Conservation (phyloP, 2,888 invertebrate species). For the Physocephala rufipes region DNA sequence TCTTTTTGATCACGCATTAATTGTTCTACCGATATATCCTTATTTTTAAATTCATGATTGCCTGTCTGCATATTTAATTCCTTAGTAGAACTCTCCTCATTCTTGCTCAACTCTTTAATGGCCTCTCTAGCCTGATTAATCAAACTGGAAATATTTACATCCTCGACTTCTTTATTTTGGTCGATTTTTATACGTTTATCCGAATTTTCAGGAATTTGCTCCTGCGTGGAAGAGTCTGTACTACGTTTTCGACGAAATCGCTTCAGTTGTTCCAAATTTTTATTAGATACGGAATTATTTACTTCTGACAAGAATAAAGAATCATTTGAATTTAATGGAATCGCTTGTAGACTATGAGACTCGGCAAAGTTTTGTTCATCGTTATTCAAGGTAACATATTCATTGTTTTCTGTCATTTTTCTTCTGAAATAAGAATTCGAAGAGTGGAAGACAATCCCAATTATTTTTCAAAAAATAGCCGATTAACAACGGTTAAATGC, state of each 20-base stretch:
- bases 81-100: background rate
- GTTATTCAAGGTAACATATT: background rate
- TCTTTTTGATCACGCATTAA: conserved; percentile 4
- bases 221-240: background rate
- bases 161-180: background rate
- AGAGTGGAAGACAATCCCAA: conserved; percentile 27
- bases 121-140: background rate
- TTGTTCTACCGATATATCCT: background rate
- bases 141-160: background rate
- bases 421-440: conserved; percentile 32
- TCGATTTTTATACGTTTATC: conserved; percentile 11
- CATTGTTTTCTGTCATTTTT: conserved; percentile 23
- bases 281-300: conserved; percentile 10
- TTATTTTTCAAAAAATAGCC: conserved; percentile 10
- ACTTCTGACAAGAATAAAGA: background rate
- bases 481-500: conserved; percentile 31
- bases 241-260: conserved; percentile 18
- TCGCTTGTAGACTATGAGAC: too few species aligned
- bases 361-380: too few species aligned
- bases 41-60: background rate
- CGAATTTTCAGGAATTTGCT: background rate
- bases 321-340: too few species aligned
- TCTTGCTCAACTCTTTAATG: background rate
- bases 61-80: background rate
- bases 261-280: conserved; percentile 11